A percentile compares a stretch with the other conserved stretches of the same genome.
phyloP scores from a whole-genome alignment of 2,888 invertebrate genomes.

The Acanthopleura granulata region DNA sequence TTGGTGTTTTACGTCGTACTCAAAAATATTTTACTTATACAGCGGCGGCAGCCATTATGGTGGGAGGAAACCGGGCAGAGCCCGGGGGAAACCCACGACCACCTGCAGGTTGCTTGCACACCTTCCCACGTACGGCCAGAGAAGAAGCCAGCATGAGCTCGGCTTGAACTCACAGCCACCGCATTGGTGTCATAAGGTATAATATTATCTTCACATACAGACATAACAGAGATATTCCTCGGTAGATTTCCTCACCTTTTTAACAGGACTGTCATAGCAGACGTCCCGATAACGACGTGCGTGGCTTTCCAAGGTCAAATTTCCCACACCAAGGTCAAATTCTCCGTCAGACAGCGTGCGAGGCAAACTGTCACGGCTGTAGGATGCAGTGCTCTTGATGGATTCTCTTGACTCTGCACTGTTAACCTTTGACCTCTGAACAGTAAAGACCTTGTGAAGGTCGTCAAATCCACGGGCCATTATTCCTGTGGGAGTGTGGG shows the following conservation, averaged over 20 bases:
- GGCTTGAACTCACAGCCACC: no score
- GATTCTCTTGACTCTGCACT: background rate
- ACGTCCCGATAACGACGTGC: conserved; percentile 44
- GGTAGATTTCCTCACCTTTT: conserved; percentile 34
- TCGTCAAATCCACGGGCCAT: conserved; percentile 79
- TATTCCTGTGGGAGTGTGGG: conserved; percentile 90
- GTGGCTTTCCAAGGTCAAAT: conserved; percentile 21
- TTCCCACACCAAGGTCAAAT: conserved; percentile 25
- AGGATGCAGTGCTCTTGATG: conserved; percentile 27
- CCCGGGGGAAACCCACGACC: no score
- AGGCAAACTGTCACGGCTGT: conserved; percentile 33
- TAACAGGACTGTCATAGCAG: conserved; percentile 56
- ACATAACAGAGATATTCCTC: no score
- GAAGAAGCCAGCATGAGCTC: no score
- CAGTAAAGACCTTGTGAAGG: conserved; percentile 63
- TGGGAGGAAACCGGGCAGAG: no score
- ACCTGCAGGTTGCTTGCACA: no score
- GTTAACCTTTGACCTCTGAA: conserved; percentile 40
- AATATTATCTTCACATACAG: no score
- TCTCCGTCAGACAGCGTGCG: conserved; percentile 14
- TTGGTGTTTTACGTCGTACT: no score
- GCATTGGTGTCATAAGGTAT: no score
- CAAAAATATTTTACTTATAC: no score
- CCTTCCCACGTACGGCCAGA: no score
- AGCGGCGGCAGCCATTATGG: no score